These are phyloP conservation scores for Aphelocoma californica DNA, from an alignment of 2,797 vertebrate species.

Conservation along the genomic window DNA sequence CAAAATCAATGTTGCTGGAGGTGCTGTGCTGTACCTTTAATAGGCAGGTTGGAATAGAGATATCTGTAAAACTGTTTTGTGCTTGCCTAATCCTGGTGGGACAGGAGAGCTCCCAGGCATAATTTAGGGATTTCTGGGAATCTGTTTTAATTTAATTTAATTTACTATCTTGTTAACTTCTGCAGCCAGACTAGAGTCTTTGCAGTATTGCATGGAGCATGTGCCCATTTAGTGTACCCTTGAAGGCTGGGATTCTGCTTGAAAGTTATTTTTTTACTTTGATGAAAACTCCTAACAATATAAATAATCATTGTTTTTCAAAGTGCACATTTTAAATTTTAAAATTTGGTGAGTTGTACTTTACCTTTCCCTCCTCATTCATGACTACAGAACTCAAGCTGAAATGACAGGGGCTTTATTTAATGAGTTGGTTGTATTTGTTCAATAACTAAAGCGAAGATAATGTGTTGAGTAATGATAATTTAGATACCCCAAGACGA, in stretches of 20 bases:
- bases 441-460: not conserved
- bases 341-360: not conserved
- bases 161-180: not conserved
- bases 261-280: not conserved
- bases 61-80: not conserved
- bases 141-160: constrained; percentile 1
- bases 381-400: not conserved
- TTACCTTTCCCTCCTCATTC: not conserved
- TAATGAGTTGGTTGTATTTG: not conserved
- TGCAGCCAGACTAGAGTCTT: not conserved
- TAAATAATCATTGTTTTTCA: not conserved
- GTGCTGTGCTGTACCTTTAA: not conserved
- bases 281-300: not conserved
- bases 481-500: not conserved
- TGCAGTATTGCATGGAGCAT: accelerated
- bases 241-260: not conserved
- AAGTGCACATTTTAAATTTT: not conserved
- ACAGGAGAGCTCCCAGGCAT: not conserved
- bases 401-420: not conserved
- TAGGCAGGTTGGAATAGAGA: not conserved
- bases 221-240: not conserved
- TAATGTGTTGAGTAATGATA: not conserved
- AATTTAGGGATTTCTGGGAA: not conserved
- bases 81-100: not conserved
- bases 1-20: not conserved